Conservation (phyloP, 2,113 vertebrate genomes). For the Rafetus swinhoei region DNA sequence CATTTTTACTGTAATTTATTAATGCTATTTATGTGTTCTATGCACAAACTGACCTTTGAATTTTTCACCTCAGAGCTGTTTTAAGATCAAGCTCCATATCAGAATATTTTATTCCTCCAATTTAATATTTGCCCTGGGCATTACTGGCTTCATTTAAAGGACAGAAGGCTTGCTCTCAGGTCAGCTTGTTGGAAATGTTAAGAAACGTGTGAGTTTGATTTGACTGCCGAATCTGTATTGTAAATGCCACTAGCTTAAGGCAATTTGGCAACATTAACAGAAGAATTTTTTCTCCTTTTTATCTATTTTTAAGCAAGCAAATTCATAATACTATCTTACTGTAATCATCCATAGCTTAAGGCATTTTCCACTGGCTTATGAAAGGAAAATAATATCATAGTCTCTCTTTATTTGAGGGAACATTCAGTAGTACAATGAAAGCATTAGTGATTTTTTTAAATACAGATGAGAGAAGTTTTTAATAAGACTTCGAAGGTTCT, state of each 20-base stretch:
- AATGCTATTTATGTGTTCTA: neutral
- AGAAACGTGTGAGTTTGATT: neutral
- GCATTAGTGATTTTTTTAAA: neutral
- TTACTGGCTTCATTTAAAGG: slow-evolving; percentile 9
- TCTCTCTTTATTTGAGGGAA: neutral
- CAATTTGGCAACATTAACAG: neutral
- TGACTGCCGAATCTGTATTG: neutral
- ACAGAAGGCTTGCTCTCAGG: neutral
- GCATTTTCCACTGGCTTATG: neutral
- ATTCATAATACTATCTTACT: slow-evolving; percentile 16
- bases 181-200: neutral
- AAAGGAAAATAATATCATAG: neutral
- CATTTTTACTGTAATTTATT: neutral
- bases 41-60: slow-evolving; percentile 10
- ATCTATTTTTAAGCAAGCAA: slow-evolving; percentile 10
- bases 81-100: slow-evolving; percentile 2
- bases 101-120: neutral
- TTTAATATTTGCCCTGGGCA: slow-evolving; percentile 38
- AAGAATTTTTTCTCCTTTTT: neutral
- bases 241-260: neutral
- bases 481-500: neutral
- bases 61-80: neutral
- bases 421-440: neutral
- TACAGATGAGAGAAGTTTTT: neutral
- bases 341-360: neutral